These are phyloP conservation scores for Ophraella communa DNA, from an alignment of 2,888 invertebrate genomes.

Conservation along the genomic window DNA sequence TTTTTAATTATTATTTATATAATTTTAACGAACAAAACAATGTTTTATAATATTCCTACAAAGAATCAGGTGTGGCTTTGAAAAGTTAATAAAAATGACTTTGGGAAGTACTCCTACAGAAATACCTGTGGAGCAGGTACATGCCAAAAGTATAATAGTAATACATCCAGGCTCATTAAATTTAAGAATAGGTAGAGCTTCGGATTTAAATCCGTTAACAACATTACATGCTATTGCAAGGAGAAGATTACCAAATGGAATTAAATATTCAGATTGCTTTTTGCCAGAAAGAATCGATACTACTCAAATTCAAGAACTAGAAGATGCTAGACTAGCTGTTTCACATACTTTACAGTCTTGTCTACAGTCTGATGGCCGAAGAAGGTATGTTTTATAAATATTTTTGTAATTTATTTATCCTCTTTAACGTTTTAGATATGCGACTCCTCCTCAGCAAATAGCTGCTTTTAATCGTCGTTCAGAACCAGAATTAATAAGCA, in stretches of 20 bases:
- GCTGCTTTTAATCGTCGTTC: constrained; percentile 86
- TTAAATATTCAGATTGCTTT: constrained; percentile 56
- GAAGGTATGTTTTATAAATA: constrained; percentile 57
- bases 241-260: constrained; percentile 63
- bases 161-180: constrained; percentile 94
- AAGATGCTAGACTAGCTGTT: constrained; percentile 82
- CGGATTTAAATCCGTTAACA: constrained; percentile 85
- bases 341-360: constrained; percentile 87
- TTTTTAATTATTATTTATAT: too few relatives aligned
- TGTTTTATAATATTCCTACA: not conserved
- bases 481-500: constrained; percentile 69
- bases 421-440: constrained; percentile 61
- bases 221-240: constrained; percentile 87
- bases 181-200: constrained; percentile 88
- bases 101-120: constrained; percentile 31
- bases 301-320: constrained; percentile 77
- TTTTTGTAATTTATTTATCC: not conserved
- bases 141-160: constrained; percentile 85
- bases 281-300: constrained; percentile 70
- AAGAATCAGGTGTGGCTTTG: not conserved
- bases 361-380: constrained; percentile 80
- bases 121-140: constrained; percentile 63
- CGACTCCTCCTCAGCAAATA: constrained; percentile 89
- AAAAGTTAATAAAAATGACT: constrained; percentile 24
- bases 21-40: not conserved